These are phyloP conservation scores for Gallinago stenura DNA, from an alignment of 2,797 vertebrate species.

Conservation along the genomic window DNA sequence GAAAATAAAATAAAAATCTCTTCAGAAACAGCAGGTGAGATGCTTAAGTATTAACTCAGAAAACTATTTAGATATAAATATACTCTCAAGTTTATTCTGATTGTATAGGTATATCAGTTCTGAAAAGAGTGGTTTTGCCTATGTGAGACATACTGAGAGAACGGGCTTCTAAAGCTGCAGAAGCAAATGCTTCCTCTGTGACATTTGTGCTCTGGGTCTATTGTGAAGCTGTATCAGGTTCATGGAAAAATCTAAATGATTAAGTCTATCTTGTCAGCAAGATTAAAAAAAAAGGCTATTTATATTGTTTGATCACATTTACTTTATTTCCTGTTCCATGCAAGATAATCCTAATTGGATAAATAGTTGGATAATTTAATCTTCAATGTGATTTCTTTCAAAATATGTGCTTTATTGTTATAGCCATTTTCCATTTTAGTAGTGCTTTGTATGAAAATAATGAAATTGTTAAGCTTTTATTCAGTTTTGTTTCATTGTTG, in stretches of 20 bases:
- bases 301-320: conserved; percentile 23
- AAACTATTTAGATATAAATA: background rate
- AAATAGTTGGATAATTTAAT: conserved; percentile 40
- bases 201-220: background rate
- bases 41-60: background rate
- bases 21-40: background rate
- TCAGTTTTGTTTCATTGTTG: conserved; percentile 12
- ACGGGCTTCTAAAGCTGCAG: background rate
- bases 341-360: conserved; percentile 47
- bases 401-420: background rate
- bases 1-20: background rate
- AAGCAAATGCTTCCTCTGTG: background rate
- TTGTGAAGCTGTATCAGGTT: background rate
- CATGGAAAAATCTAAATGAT: conserved; percentile 28
- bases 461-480: conserved; percentile 12
- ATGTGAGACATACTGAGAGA: background rate
- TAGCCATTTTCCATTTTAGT: background rate
- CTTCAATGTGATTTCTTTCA: background rate
- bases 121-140: background rate
- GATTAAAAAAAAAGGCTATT: background rate
- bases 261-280: background rate
- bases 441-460: conserved; percentile 9
- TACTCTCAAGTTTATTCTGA: background rate
- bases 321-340: conserved; percentile 22
- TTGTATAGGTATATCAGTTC: background rate